phyloP scores from a whole-genome alignment of 2,888 invertebrate species.

The Ophonus ardosiacus region DNA sequence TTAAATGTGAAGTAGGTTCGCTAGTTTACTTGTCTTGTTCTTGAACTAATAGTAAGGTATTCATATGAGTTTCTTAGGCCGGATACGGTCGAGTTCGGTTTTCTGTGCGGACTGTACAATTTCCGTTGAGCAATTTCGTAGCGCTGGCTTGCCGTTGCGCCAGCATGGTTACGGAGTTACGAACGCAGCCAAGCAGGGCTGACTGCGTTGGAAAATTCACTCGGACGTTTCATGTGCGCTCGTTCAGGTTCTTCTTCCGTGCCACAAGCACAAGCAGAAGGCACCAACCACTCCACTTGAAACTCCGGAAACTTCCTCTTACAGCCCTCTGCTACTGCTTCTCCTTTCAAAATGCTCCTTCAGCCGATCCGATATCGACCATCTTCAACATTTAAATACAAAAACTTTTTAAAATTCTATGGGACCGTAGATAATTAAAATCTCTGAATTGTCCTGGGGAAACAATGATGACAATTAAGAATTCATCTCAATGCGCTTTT shows the following conservation, averaged over 20 bases:
- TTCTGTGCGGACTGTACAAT: conserved; percentile 70
- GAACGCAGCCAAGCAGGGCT: conserved; percentile 51
- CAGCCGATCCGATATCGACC: conserved; percentile 27
- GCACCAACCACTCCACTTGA: conserved; percentile 31
- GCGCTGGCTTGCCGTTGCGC: conserved; percentile 65
- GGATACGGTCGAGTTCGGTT: conserved; percentile 63
- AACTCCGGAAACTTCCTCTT: conserved; percentile 44
- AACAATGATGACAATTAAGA: conserved; percentile 34
- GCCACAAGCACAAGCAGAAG: conserved; percentile 10
- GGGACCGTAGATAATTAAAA: conserved; percentile 38
- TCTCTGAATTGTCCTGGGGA: conserved; percentile 16
- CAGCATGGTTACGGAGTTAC: conserved; percentile 57
- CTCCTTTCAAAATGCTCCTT: conserved; percentile 31
- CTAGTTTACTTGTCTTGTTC: not conserved
- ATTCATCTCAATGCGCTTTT: conserved; percentile 14
- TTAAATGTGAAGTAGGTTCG: not conserved
- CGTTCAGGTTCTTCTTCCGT: conserved; percentile 48
- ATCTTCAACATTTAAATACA: conserved; percentile 19
- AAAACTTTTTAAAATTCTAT: conserved; percentile 31
- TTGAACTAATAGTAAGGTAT: not conserved
- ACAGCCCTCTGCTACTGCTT: not conserved
- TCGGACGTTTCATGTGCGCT: conserved; percentile 46
- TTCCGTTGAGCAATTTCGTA: conserved; percentile 73
- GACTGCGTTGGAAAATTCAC: conserved; percentile 49
- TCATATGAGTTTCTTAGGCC: conserved; percentile 51